A percentile compares a stretch with the other conserved stretches of the same genome.
phyloP scores from a whole-genome alignment of 2,797 vertebrate species.

The Tragopan temminckii region DNA sequence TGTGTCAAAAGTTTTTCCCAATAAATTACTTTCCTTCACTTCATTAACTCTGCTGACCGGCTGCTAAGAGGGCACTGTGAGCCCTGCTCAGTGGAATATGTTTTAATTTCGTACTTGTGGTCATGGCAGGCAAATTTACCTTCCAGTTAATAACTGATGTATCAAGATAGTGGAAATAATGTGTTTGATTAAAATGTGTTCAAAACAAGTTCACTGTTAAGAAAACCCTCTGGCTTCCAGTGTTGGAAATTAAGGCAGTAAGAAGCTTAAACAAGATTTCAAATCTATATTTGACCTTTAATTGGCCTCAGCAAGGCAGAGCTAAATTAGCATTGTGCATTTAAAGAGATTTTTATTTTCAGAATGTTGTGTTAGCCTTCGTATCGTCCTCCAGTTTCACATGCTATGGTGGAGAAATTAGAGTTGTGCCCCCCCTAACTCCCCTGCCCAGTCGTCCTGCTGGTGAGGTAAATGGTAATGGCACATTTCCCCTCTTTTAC shows the following conservation, averaged over 20 bases:
- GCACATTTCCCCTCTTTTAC: slow-evolving; percentile 34
- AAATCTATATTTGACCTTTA: slow-evolving; percentile 59
- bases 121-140: not conserved
- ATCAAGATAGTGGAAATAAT: slow-evolving; percentile 18
- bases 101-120: not conserved
- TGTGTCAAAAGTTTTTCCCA: not conserved
- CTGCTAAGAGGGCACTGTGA: not conserved
- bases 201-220: slow-evolving; percentile 4
- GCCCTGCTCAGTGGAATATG: not conserved
- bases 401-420: not conserved
- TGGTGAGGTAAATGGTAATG: slow-evolving; percentile 56
- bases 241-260: slow-evolving; percentile 12
- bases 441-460: not conserved
- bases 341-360: slow-evolving; percentile 36
- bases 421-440: not conserved
- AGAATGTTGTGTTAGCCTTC: not conserved
- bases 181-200: not conserved
- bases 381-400: not conserved
- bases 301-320: slow-evolving; percentile 23
- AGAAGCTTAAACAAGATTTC: slow-evolving; percentile 45
- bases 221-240: slow-evolving; percentile 18
- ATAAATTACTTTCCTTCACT: slow-evolving; percentile 44
- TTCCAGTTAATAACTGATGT: not conserved
- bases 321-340: slow-evolving; percentile 10
- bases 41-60: not conserved